Evolutionary conservation across 53 echinoderm and acorn worm species (phyloP).

Genomic region (Glandiceps talaboti): DNA sequence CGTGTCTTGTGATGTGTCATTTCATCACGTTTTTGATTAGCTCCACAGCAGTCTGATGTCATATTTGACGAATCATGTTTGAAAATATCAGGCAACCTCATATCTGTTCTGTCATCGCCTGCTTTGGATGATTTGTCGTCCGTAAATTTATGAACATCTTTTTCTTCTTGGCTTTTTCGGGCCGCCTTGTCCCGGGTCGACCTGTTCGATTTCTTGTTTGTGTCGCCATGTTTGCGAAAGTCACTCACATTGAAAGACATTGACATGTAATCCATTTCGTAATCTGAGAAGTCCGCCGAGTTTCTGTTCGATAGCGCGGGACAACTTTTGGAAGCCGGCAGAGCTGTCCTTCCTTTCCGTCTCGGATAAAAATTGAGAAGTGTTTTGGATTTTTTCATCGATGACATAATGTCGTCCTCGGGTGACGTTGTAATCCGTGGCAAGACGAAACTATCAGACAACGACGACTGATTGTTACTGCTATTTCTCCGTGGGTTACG

Average conservation of each 20-base stretch:
- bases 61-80: background rate
- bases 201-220: background rate
- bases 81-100: background rate
- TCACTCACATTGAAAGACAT: background rate
- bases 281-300: background rate
- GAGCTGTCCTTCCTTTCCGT: background rate
- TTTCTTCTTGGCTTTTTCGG: no score
- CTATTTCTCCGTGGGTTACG: background rate
- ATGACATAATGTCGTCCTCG: background rate
- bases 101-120: background rate
- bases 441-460: background rate
- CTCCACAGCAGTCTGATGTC: background rate
- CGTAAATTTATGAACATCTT: background rate
- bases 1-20: background rate
- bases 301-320: background rate
- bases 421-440: background rate
- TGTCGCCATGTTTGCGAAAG: background rate
- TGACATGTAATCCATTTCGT: background rate
- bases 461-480: background rate
- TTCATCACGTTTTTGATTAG: background rate
- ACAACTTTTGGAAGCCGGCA: background rate
- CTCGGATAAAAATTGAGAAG: background rate
- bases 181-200: background rate
- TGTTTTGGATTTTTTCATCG: background rate
- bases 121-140: background rate